Evolutionary conservation across 2,797 vertebrate genomes (phyloP), one percentile per base, ranked within the genome.

Genomic region (Gallirallus australis): DNA sequence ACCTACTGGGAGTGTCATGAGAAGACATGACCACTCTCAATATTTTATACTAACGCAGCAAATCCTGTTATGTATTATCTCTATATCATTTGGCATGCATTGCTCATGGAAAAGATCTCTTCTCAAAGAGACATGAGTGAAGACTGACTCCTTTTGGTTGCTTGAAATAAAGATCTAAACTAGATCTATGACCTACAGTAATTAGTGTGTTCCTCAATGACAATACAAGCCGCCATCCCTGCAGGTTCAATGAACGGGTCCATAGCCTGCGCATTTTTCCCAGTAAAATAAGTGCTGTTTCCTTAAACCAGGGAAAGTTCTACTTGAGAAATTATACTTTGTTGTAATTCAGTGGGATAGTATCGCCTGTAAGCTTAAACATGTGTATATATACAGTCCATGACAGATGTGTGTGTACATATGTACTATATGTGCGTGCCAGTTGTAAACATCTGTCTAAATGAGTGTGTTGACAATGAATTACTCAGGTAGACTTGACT

Each of bases 381-480:
- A 0, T 64, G 42, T 42, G 12, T 48, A 11, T 59, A 40, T 66
- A 65, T 60, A 52, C 15, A 70, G 35, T 37, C 75, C 52, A 52
- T 73, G 88, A 80, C 56, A 90, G 70, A 79, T 47, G n/a, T 73
- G 28, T 84, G 66, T 61, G 24, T 59, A 39, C 16, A 5, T 79
- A 84, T 14, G 28, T 77, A 53, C 56, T 31, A 15, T 35, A 54
- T 50, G 39, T 70, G 52, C 1, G 3, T 91, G 78, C 78, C 86
- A 80, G 86, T 47, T 87, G 68, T 89, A 95, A 96, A 90, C 89
- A 87, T 86, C 81, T 85, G 64, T 64, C 60, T 86, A 35, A 93
- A 89, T 82, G 68, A 92, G 52, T 61, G 39, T 92, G 81, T 93
- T 89, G 89, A 93, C 86, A 92, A 84, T 87, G 86, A 95, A 93